These are phyloP conservation scores for Clinocottus analis DNA, from an alignment of 2,113 vertebrate genomes.

Conservation along the genomic window DNA sequence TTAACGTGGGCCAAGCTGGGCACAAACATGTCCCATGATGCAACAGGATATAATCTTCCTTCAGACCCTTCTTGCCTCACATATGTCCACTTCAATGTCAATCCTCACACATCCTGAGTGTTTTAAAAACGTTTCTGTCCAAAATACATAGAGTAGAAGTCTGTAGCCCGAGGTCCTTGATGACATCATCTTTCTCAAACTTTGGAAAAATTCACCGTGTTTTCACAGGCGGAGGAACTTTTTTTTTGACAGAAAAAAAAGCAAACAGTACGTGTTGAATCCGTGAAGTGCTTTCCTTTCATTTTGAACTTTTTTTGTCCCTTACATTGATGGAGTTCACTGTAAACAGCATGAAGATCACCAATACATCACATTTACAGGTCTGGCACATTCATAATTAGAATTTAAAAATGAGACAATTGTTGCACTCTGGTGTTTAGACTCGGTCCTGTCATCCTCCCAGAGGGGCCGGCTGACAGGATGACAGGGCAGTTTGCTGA, in stretches of 20 bases:
- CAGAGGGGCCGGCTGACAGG: constrained; percentile 44
- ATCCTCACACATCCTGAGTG: background rate
- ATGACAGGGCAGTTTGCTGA: constrained; percentile 61
- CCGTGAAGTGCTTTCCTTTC: no score
- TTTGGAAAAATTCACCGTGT: no score
- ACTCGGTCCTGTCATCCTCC: constrained; percentile 54
- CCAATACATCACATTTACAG: no score
- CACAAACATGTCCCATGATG: constrained; percentile 23
- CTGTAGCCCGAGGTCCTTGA: background rate
- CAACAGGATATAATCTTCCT: background rate
- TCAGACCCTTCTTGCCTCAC: background rate
- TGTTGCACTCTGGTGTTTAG: constrained; percentile 26
- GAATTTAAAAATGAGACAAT: constrained; percentile 22
- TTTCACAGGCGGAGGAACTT: no score
- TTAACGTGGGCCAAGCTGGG: background rate
- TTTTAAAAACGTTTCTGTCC: background rate
- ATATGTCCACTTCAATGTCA: background rate
- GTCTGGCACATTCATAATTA: no score
- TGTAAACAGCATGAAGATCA: no score
- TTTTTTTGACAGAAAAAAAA: no score
- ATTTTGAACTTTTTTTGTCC: no score
- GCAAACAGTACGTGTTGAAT: no score
- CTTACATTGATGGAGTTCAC: no score
- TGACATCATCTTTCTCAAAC: background rate
- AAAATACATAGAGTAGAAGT: background rate